phyloP scores from a whole-genome alignment of 2,797 vertebrate species.

The Brotogeris chrysoptera region DNA sequence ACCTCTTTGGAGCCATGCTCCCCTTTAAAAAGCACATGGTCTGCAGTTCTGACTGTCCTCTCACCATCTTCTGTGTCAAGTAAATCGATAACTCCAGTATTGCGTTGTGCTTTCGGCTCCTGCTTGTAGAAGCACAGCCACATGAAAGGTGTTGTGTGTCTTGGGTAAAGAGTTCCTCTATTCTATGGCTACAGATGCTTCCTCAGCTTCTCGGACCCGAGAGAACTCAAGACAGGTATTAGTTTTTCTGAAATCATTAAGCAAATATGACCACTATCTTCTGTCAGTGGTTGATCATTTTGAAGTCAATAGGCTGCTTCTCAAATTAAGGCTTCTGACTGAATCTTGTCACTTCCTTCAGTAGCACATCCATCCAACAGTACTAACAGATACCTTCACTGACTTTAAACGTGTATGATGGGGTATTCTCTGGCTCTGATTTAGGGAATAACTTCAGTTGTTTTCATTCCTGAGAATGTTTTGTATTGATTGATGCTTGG shows the following conservation, averaged over 20 bases:
- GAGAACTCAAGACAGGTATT: background rate
- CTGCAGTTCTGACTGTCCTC: conserved; percentile 42
- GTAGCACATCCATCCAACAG: background rate
- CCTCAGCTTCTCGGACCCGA: background rate
- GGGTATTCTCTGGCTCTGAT: background rate
- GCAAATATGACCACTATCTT: background rate
- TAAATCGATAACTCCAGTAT: background rate
- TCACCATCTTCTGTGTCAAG: background rate
- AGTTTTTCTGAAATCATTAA: conserved; percentile 1
- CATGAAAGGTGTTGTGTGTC: background rate
- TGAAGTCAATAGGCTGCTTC: background rate
- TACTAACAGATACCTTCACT: background rate
- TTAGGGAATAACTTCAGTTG: background rate
- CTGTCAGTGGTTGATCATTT: background rate
- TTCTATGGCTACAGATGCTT: background rate
- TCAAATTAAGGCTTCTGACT: background rate
- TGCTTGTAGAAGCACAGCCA: background rate
- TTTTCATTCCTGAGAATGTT: background rate
- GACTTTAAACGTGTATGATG: background rate
- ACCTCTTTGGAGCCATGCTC: conserved; percentile 57
- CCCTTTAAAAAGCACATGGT: conserved; percentile 15
- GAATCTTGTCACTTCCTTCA: background rate
- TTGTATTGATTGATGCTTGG: background rate
- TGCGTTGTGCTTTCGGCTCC: background rate
- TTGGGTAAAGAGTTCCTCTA: background rate